Evolutionary conservation across 2,888 invertebrate species (phyloP).

Genomic region (Deilephila porcellus): DNA sequence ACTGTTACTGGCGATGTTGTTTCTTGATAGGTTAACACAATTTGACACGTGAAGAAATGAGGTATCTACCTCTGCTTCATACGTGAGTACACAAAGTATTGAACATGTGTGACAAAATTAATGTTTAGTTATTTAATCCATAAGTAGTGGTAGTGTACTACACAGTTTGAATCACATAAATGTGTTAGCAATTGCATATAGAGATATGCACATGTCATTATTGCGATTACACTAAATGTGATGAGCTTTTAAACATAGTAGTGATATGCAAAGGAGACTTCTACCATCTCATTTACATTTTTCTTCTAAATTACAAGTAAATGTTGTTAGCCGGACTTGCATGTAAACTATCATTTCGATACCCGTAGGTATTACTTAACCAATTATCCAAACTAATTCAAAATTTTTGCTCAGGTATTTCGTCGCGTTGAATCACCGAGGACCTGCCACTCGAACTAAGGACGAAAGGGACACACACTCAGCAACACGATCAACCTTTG

Average conservation of each 20-base stretch:
- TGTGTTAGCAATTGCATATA: background rate
- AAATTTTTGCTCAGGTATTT: slow-evolving; percentile 55
- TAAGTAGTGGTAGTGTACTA: background rate
- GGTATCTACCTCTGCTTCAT: background rate
- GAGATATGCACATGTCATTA: no score
- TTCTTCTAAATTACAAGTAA: no score
- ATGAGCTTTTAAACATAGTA: background rate
- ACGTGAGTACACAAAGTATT: background rate
- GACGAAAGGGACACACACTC: background rate
- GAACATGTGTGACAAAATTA: background rate
- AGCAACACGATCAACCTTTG: background rate
- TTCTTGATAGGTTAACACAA: background rate
- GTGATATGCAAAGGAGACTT: no score
- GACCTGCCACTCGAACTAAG: slow-evolving; percentile 1
- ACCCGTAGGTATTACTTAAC: background rate
- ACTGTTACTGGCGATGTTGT: slow-evolving; percentile 19
- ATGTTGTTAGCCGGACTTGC: no score
- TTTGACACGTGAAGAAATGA: background rate
- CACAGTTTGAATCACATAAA: background rate
- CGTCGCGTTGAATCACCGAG: slow-evolving; percentile 47
- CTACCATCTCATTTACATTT: no score
- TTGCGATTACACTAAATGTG: no score
- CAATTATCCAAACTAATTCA: background rate
- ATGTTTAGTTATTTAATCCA: background rate
- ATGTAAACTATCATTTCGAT: background rate